phyloP scores from a whole-genome alignment of 2,888 invertebrate species.

The Pollenia angustigena region DNA sequence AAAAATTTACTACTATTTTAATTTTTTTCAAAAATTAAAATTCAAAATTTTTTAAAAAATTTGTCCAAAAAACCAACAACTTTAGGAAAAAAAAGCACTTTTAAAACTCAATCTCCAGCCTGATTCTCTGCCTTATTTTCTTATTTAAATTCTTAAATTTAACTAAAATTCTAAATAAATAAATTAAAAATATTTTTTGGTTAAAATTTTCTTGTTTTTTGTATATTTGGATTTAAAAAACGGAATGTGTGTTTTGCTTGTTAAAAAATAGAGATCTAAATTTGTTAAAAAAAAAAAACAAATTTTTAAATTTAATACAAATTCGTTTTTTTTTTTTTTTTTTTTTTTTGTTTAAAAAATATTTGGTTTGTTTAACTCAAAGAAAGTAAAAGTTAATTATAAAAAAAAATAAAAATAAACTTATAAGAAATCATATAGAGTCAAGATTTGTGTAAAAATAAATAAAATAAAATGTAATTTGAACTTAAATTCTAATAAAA shows the following conservation, averaged over 20 bases:
- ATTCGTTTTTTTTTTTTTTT: slow-evolving; percentile 21
- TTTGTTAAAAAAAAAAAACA: slow-evolving; percentile 50
- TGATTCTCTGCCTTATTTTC: no score
- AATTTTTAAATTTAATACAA: slow-evolving; percentile 17
- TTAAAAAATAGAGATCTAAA: slow-evolving; percentile 45
- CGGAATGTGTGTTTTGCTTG: slow-evolving; percentile 67
- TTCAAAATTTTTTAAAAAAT: no score
- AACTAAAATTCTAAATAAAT: not conserved
- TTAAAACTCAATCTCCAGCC: no score
- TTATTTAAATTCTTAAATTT: not conserved
- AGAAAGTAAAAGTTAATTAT: slow-evolving; percentile 32
- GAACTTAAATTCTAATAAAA: slow-evolving; percentile 1
- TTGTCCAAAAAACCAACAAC: no score
- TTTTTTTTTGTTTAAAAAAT: slow-evolving; percentile 42
- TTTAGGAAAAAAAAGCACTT: no score
- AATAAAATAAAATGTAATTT: slow-evolving; percentile 53
- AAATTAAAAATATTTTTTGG: slow-evolving; percentile 43
- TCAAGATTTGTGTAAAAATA: slow-evolving; percentile 7
- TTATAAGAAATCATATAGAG: slow-evolving; percentile 61
- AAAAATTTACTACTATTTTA: no score
- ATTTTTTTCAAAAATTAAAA: no score
- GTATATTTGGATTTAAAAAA: slow-evolving; percentile 42
- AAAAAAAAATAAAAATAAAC: not conserved
- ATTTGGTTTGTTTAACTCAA: slow-evolving; percentile 49
- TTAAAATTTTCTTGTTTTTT: slow-evolving; percentile 38